Percentiles rank a stretch among this genome's conserved stretches.
These are phyloP conservation scores for Metellina segmentata DNA, from an alignment of 2,888 invertebrate genomes.

Conservation along the genomic window DNA sequence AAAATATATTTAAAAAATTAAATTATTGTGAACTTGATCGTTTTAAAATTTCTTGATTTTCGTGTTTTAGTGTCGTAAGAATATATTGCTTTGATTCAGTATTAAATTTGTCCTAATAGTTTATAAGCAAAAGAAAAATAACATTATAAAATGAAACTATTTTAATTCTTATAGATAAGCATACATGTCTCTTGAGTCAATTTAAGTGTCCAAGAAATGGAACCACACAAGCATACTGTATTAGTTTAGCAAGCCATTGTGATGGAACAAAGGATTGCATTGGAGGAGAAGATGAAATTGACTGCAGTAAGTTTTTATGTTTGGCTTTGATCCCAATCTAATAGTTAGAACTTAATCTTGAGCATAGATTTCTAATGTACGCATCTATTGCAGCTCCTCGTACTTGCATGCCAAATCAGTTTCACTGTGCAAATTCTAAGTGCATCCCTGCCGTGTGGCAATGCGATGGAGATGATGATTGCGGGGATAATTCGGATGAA, in stretches of 20 bases:
- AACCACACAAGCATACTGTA: constrained; percentile 85
- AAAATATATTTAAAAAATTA: too few species aligned
- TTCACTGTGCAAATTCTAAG: constrained; percentile 86
- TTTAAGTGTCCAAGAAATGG: constrained; percentile 86
- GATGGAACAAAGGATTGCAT: constrained; percentile 82
- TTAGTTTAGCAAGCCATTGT: constrained; percentile 85
- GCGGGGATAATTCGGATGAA: constrained; percentile 85
- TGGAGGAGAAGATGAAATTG: constrained; percentile 84
- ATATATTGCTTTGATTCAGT: too few species aligned
- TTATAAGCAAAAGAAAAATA: too few species aligned
- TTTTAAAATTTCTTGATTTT: too few species aligned
- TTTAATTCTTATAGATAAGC: constrained; percentile 80
- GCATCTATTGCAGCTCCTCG: constrained; percentile 81
- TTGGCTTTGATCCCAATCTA: background rate
- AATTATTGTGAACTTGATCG: too few species aligned
- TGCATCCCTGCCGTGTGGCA: constrained; percentile 91
- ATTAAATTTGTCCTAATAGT: too few species aligned
- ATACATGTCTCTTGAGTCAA: constrained; percentile 87
- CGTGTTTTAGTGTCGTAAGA: too few species aligned
- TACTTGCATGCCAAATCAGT: constrained; percentile 86
- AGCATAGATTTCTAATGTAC: background rate
- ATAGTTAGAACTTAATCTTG: background rate
- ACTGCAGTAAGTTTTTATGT: constrained; percentile 83
- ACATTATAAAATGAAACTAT: too few species aligned
- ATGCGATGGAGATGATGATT: constrained; percentile 90